Base-by-base conservation (phyloP, 2,797 vertebrate species). In the Phoebastria nigripes region DNA sequence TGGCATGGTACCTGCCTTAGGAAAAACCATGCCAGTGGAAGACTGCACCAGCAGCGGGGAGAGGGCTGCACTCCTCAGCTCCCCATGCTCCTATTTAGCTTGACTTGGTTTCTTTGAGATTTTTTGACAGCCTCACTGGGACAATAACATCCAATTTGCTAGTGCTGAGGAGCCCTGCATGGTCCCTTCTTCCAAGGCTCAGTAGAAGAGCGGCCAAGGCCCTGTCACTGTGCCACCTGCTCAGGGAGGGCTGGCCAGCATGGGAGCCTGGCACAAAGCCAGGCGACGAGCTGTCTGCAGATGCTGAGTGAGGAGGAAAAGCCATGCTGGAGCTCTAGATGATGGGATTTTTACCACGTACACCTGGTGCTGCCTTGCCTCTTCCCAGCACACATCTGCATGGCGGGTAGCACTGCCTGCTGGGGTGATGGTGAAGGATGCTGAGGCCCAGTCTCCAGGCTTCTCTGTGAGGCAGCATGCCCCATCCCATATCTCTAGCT, bases 301-400 rank as follows among this genome's bases (percentile, higher is more conserved):
- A 63, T 52, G 31, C 28, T 46, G 54, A 70, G 20, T 8, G 47
- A 77, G 29, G 63, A 73, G 8, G 8, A 80, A 77, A 85, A 74
- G 5, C 15, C 33, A 42, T 6, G 3, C 17, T 21, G 31, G 6
- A 39, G 21, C 54, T 76, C 39, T 42, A 66, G 26, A 66, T 8
- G 24, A 33, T n/a, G 29, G 39, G 46, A 37, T 49, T 52, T 83
- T 81, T 49, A 4, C n/a, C 39, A 4, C 20, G 31, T 12, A 39
- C 7, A 33, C 11, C 22, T 69, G 35, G 18, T 31, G 8, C 54
- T 94, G 19, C 17, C 22, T 21, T 44, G 31, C 9, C 21, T n/a
- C 9, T 56, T 81, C 39, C 35, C 74, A 56, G 11, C 0, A 0
- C 11, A 15, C 12, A 8, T 47, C 26, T 35, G 7, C 3, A 0